Base-by-base conservation (phyloP, 2,113 vertebrate species). In the Chascanopsetta lugubris region DNA sequence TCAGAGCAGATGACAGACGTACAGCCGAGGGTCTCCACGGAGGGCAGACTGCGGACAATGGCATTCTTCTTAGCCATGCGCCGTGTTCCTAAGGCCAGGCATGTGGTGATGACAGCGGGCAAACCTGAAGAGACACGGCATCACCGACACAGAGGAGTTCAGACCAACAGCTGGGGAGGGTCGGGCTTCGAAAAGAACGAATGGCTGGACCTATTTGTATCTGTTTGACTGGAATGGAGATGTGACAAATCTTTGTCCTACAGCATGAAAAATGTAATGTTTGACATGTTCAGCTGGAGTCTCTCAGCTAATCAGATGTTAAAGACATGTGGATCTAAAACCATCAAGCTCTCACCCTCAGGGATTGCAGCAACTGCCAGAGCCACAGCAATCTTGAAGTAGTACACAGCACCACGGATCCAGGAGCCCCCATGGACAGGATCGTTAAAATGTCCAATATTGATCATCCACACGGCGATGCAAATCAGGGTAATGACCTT, bases 51-150 rank as follows among this genome's bases (percentile, higher is more conserved):
- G 69, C 97, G 93, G 21, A 99, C 97, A 1, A 99, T 99, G 30
- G 97, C 97, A 0, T 99, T 98, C 82, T 99, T 99, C 90, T 98
- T 98, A 81, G 97, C 97, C 97, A 99, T 99, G 32, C 97, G 94
- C 5, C 97, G 95, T 0, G 97, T 99, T 11, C 97, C 97, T 47
- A 99, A 91, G 8, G 97, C 97, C 80, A 99, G 88, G 85, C 97
- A 99, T 61, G 97, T 99, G 72, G 97, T 99, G 90, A 99, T 99
- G 86, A 99, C 97, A 0, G 97, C 97, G 0, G 97, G 97, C 13
- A 99, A 88, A 27, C 93, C 90, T 91, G 43, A 8, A 69, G 24
- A 62, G 48, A 55, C 67, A 69, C 0, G 10, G 20, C 45, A 80
- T 54, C 9, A 51, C 7, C 43, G 25, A 5, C 36, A 55, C 4